phyloP scores from a whole-genome alignment of 2,113 vertebrate genomes.

The Myodes glareolus region DNA sequence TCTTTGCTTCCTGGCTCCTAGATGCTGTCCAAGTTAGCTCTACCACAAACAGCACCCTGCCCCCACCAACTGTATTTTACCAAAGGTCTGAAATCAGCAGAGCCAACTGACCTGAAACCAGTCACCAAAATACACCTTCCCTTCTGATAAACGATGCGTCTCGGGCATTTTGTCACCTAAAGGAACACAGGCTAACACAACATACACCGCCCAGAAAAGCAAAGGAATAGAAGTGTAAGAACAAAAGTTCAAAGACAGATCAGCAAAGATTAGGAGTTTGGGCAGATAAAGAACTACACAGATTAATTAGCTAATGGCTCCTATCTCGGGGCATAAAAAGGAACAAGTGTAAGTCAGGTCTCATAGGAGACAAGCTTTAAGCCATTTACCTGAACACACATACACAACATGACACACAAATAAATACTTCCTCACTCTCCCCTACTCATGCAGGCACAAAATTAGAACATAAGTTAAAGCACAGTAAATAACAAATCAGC shows the following conservation, averaged over 20 bases:
- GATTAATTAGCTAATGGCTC: background rate
- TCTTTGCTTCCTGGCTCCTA: background rate
- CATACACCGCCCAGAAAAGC: background rate
- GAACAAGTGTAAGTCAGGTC: background rate
- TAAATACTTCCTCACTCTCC: background rate
- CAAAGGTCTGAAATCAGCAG: background rate
- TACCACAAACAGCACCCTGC: fast-evolving
- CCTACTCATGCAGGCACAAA: background rate
- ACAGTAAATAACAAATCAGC: background rate
- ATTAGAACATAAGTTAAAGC: background rate
- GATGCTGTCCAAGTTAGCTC: background rate
- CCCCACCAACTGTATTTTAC: background rate
- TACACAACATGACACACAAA: background rate
- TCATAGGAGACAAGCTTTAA: background rate
- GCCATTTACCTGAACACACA: background rate
- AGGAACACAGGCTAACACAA: background rate
- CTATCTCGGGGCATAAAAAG: background rate
- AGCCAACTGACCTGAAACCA: background rate
- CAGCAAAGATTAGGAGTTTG: constrained; percentile 2
- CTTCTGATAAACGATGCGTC: background rate
- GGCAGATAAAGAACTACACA: background rate
- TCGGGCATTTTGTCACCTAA: background rate
- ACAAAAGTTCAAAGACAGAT: background rate
- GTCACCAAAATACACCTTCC: background rate
- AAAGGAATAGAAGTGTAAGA: background rate